These are phyloP conservation scores for Delichon dasypus DNA, from an alignment of 2,797 vertebrate species.

Conservation along the genomic window DNA sequence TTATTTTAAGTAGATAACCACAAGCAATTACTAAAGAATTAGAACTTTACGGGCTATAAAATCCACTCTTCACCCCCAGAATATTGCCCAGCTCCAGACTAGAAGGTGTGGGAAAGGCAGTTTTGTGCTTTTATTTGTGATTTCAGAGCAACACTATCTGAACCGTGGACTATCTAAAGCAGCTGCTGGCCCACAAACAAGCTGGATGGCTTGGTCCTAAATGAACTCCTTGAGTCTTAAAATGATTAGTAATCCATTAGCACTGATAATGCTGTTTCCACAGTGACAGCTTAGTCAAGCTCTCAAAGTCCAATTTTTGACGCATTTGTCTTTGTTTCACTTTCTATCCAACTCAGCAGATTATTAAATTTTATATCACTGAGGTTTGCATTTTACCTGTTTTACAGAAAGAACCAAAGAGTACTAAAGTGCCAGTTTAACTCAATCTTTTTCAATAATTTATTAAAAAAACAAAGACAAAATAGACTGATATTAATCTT, in stretches of 20 bases:
- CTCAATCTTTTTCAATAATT: background rate
- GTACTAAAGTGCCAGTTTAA: background rate
- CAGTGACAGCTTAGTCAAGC: background rate
- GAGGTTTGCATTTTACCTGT: background rate
- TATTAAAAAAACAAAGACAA: background rate
- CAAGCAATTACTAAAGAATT: background rate
- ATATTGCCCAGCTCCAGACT: background rate
- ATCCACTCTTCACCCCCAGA: background rate
- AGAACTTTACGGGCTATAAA: background rate
- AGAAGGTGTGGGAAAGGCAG: background rate
- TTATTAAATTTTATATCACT: background rate
- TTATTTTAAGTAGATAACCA: slow-evolving; percentile 15
- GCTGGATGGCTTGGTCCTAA: background rate
- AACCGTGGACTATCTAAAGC: background rate
- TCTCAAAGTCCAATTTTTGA: background rate
- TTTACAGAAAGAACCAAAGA: background rate
- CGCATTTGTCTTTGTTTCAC: background rate
- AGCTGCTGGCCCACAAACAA: background rate
- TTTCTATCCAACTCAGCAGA: background rate
- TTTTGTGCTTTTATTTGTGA: background rate
- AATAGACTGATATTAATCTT: background rate
- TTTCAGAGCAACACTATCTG: background rate
- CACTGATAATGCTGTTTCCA: background rate
- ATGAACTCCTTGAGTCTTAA: background rate
- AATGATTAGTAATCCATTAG: background rate